Evolutionary conservation across 1,140 invertebrate species (phyloP).

Genomic region (Bombus sibiricus): DNA sequence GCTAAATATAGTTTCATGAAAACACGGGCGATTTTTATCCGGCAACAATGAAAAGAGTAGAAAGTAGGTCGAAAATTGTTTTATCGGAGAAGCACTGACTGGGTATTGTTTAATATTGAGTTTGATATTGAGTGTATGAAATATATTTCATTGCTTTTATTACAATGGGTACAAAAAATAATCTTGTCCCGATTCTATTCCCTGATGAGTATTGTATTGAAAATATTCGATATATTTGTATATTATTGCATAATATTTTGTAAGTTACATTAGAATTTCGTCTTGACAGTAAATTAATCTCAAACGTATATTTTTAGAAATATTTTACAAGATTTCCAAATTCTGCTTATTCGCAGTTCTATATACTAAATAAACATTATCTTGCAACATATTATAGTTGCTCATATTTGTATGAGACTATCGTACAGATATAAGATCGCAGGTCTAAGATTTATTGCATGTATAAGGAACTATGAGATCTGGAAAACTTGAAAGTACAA

Average conservation of each 20-base stretch:
- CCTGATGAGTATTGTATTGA: background rate
- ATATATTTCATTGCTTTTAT: background rate
- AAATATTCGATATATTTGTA: background rate
- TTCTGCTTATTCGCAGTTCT: background rate
- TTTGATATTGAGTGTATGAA: background rate
- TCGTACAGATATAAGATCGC: too few species aligned
- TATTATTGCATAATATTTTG: background rate
- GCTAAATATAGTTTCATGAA: background rate
- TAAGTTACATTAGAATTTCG: background rate
- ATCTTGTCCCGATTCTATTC: background rate
- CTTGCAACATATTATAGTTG: too few species aligned
- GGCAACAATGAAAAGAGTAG: background rate
- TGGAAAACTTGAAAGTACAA: background rate
- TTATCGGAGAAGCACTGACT: background rate
- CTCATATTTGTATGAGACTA: too few species aligned
- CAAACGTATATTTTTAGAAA: rapidly evolving
- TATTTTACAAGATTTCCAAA: background rate
- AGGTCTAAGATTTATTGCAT: too few species aligned
- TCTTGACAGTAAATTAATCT: too few species aligned
- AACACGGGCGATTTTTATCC: background rate
- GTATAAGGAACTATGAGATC: too few species aligned
- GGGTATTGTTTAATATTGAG: background rate
- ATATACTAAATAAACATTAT: background rate
- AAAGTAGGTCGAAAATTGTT: background rate
- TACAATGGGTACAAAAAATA: background rate